phyloP scores from a whole-genome alignment of 2,888 invertebrate genomes.

The Leptodirus hochenwartii region DNA sequence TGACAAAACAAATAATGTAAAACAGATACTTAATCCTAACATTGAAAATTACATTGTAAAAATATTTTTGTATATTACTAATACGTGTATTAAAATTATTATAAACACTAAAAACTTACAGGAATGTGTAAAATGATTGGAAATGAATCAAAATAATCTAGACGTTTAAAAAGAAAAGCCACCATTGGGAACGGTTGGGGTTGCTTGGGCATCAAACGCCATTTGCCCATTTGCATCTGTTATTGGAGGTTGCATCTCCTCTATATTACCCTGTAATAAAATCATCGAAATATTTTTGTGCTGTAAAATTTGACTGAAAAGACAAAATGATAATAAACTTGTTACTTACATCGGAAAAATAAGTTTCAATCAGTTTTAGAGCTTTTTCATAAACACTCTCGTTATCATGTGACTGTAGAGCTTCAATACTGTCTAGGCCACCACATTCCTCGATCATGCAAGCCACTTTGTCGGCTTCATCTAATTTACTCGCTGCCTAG shows the following conservation, averaged over 20 bases:
- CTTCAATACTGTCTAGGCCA: constrained; percentile 78
- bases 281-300: neutral
- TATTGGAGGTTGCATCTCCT: constrained; percentile 16
- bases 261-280: constrained; percentile 15
- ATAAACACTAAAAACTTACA: too few relatives aligned
- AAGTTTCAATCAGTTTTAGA: constrained; percentile 25
- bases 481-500: constrained; percentile 58
- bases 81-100: too few relatives aligned
- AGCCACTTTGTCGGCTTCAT: constrained; percentile 58
- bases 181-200: constrained; percentile 20
- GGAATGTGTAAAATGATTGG: too few relatives aligned
- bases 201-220: constrained; percentile 17
- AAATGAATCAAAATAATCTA: too few relatives aligned
- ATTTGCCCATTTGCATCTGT: constrained; percentile 20
- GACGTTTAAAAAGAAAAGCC: constrained; percentile 20
- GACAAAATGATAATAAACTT: constrained; percentile 1
- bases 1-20: too few relatives aligned
- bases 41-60: too few relatives aligned
- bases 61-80: too few relatives aligned
- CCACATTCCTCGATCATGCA: constrained; percentile 78
- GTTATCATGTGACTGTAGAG: constrained; percentile 77
- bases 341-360: constrained; percentile 23
- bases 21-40: too few relatives aligned
- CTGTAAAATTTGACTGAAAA: constrained; percentile 3
- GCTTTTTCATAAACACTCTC: constrained; percentile 46